Conservation (phyloP, 2,113 vertebrate species). For the Apteryx owenii region DNA sequence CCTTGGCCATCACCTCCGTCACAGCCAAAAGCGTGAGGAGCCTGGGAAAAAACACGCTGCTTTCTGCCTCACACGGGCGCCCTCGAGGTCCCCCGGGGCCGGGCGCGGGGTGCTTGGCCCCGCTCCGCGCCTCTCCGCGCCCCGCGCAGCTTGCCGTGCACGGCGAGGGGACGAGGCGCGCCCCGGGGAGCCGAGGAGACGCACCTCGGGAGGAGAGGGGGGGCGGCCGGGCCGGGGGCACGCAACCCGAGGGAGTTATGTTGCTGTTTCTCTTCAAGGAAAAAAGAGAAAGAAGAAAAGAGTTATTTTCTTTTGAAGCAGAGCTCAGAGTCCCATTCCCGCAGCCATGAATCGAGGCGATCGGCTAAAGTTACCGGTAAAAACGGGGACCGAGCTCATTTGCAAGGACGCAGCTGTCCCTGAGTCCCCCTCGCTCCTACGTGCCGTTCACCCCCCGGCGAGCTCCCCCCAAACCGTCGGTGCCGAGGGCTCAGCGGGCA, state of each 20-base stretch:
- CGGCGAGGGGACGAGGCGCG: not conserved
- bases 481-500: no score
- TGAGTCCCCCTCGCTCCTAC: not conserved
- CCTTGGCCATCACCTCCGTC: not conserved
- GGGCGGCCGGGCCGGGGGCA: no score
- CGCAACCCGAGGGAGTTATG: rapidly evolving
- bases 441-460: not conserved
- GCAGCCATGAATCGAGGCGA: not conserved
- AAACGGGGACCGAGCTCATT: rapidly evolving
- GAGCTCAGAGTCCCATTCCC: not conserved
- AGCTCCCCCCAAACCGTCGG: not conserved
- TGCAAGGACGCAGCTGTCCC: not conserved
- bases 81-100: no score
- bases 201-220: not conserved
- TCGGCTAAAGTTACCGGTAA: rapidly evolving
- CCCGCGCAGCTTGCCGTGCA: no score
- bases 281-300: not conserved
- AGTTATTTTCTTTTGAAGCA: not conserved
- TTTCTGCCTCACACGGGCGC: not conserved
- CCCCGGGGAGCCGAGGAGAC: not conserved
- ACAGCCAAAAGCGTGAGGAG: not conserved
- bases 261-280: not conserved
- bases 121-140: no score
- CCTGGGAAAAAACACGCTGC: rapidly evolving
- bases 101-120: no score